phyloP scores from a whole-genome alignment of 2,113 vertebrate genomes.

The Periophthalmus modestus region DNA sequence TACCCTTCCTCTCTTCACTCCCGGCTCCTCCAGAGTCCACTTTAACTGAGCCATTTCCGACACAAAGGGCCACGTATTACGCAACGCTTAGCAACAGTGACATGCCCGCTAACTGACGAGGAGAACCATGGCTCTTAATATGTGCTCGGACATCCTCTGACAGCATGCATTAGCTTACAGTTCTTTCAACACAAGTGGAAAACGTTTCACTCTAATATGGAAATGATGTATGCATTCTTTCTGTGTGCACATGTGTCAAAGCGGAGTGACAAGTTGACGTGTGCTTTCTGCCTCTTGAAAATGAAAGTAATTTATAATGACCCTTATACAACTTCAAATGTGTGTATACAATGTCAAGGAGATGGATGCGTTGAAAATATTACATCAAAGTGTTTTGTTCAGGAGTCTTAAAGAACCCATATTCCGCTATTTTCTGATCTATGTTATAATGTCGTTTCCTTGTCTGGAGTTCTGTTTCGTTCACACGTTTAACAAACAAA shows the following conservation, averaged over 20 bases:
- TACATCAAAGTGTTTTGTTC: background rate
- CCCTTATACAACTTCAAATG: slow-evolving; percentile 11
- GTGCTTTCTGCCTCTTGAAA: background rate
- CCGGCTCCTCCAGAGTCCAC: slow-evolving; percentile 30
- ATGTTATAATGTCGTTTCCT: no score
- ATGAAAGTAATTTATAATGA: background rate
- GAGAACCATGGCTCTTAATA: slow-evolving; percentile 30
- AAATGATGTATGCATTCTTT: slow-evolving; percentile 16
- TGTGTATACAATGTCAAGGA: background rate
- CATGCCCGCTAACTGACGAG: slow-evolving; percentile 15
- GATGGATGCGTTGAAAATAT: background rate
- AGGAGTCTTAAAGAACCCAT: no score
- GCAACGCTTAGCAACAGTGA: slow-evolving; percentile 46
- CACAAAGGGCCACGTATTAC: slow-evolving; percentile 45
- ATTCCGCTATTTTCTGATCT: no score
- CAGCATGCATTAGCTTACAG: slow-evolving; percentile 20
- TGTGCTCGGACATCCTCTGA: slow-evolving; percentile 21
- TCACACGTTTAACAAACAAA: no score
- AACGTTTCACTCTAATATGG: background rate
- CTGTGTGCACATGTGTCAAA: background rate
- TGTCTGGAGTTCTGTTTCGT: background rate
- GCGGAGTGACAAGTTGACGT: background rate
- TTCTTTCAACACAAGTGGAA: slow-evolving; percentile 23
- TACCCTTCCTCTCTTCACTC: slow-evolving; percentile 25
- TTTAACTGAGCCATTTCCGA: slow-evolving; percentile 37